Base-by-base conservation (phyloP, 1,140 invertebrate species). In the Aricia agestis region DNA sequence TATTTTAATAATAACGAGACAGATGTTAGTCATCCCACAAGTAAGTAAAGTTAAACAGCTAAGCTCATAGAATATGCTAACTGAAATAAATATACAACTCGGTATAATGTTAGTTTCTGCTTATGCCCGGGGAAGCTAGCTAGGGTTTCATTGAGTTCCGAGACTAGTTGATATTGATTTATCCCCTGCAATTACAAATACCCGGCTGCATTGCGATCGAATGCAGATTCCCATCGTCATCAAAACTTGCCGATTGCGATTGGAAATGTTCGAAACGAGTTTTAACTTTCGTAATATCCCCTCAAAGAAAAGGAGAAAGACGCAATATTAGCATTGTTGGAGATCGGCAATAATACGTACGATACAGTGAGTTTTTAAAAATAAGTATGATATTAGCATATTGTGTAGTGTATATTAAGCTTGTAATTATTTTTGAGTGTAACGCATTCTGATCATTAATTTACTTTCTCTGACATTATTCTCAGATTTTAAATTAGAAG, bases 81-180 rank as follows among this genome's bases (percentile, higher is more conserved):
- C n/a, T n/a, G n/a, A n/a, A n/a, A n/a, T n/a, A n/a, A n/a, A n/a
- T n/a, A n/a, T 52, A 52, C 45, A 13, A 15, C 0, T 15, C 3
- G 11, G 11, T 13, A 52, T 52, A 52, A 52, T 15, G 11, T 9
- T 52, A 13, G 9, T 13, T 52, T 11, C 11, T 52, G 45, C 2
- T 52, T 52, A 15, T 13, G 11, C 11, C 45, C 10, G 10, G 45
- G 45, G 45, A 52, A 52, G 11, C 13, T 52, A 52, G 45, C 45
- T 52, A 52, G 45, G 45, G 17, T 19, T 59, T n/a, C 59, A 25
- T 19, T 18, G 17, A 63, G 59, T 25, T 63, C 59, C 59, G 19
- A 19, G 59, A 19, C 59, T 63, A 63, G 17, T 63, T 63, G 5
- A 63, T 63, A 63, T 63, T 63, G 59, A 63, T 63, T 63, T 59